phyloP scores from a whole-genome alignment of 1,140 invertebrate species.

The Pseudomyrmex sp. region DNA sequence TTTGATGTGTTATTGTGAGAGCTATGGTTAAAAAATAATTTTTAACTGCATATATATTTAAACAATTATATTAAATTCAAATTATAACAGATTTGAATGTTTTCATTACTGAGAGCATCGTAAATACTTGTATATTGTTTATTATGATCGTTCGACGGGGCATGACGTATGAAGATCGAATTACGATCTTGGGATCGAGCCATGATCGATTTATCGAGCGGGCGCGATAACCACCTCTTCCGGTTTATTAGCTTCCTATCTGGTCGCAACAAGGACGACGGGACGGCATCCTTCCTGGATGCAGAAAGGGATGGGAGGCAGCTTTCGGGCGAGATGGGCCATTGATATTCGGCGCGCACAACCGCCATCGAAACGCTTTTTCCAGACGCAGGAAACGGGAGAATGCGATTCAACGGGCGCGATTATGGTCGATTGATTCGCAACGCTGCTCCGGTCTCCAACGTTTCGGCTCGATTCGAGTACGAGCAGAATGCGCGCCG shows the following conservation, averaged over 20 bases:
- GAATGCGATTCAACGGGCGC: constrained; percentile 28
- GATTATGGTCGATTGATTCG: constrained; percentile 73
- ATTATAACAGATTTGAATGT: background rate
- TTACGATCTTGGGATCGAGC: constrained; percentile 43
- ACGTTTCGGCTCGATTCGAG: constrained; percentile 54
- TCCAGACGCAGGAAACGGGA: constrained; percentile 38
- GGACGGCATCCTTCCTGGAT: constrained; percentile 58
- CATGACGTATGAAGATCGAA: constrained; percentile 34
- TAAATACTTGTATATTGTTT: background rate
- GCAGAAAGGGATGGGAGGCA: constrained; percentile 9
- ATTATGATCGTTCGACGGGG: constrained; percentile 10
- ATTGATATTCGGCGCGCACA: constrained; percentile 70
- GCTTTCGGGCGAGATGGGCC: constrained; percentile 47
- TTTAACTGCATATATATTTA: background rate
- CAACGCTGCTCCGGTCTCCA: constrained; percentile 43
- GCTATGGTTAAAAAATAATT: background rate
- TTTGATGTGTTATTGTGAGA: background rate
- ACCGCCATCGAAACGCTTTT: constrained; percentile 68
- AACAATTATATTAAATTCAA: background rate
- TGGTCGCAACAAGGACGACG: constrained; percentile 49
- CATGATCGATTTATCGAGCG: constrained; percentile 62
- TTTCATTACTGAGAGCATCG: background rate
- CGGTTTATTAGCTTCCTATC: constrained; percentile 66
- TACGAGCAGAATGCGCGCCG: constrained; percentile 45
- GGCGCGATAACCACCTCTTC: constrained; percentile 41